A percentile compares a stretch with the other conserved stretches of the same genome.
Evolutionary conservation across 2,797 vertebrate genomes (phyloP).

Genomic region (Gila robusta): DNA sequence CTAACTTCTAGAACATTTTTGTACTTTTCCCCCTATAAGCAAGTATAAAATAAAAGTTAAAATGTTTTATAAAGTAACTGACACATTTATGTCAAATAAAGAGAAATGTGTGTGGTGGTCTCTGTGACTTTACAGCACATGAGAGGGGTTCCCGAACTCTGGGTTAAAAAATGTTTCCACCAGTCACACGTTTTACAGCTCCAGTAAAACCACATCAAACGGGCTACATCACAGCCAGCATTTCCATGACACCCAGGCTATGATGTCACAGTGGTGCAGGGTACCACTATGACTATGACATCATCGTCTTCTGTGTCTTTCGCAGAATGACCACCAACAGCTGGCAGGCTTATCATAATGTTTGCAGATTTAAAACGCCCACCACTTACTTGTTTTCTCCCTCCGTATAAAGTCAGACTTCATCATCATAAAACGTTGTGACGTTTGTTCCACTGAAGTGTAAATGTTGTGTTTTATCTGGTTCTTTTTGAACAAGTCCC

Average conservation of each 20-base stretch:
- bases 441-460: conserved; percentile 53
- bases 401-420: conserved; percentile 43
- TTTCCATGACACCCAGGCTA: conserved; percentile 9
- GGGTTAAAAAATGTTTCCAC: conserved; percentile 56
- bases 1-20: background rate
- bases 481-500: conserved; percentile 37
- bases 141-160: conserved; percentile 12
- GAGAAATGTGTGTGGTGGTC: conserved; percentile 31
- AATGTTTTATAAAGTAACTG: conserved; percentile 10
- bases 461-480: conserved; percentile 47
- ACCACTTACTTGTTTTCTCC: background rate
- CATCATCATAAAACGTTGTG: conserved; percentile 49
- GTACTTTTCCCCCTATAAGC: background rate
- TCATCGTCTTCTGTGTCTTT: conserved; percentile 4
- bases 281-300: conserved; percentile 8
- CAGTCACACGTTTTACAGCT: conserved; percentile 39
- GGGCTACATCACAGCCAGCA: background rate
- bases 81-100: conserved; percentile 31
- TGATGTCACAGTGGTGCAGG: conserved; percentile 7
- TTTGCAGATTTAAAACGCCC: conserved; percentile 26
- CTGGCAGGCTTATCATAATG: conserved; percentile 44
- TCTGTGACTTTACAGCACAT: conserved; percentile 34
- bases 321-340: conserved; percentile 24
- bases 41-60: background rate
- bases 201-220: conserved; percentile 57